phyloP scores from a whole-genome alignment of 1,140 invertebrate species.

The Drosophila parabipectinata region DNA sequence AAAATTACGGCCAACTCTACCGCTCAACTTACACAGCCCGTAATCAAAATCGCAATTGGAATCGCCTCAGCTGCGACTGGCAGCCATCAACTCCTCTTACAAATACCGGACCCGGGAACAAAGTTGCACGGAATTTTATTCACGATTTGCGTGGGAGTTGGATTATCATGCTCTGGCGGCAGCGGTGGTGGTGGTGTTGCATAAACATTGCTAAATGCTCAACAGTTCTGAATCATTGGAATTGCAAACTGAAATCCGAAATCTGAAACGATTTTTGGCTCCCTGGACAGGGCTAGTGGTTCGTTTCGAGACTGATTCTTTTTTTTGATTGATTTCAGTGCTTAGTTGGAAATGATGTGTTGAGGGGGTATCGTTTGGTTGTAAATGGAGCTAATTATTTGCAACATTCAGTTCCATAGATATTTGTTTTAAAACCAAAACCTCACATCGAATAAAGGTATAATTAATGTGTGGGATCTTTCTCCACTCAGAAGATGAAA shows the following conservation, averaged over 20 bases:
- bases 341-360: slow-evolving; percentile 23
- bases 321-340: slow-evolving; percentile 21
- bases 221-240: slow-evolving; percentile 8
- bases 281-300: neutral
- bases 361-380: neutral
- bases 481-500: slow-evolving; percentile 13
- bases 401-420: slow-evolving; percentile 17
- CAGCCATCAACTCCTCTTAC: slow-evolving; percentile 15
- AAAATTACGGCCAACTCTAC: slow-evolving; percentile 62
- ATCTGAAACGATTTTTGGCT: slow-evolving; percentile 36
- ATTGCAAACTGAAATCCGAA: slow-evolving; percentile 25
- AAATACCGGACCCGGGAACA: slow-evolving; percentile 24
- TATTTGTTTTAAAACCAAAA: slow-evolving; percentile 3
- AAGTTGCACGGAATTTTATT: slow-evolving; percentile 35
- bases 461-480: neutral
- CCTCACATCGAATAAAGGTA: neutral
- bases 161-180: neutral
- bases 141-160: slow-evolving; percentile 5
- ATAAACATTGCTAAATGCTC: slow-evolving; percentile 36
- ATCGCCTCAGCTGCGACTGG: slow-evolving; percentile 38
- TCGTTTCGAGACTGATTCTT: slow-evolving; percentile 30
- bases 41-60: slow-evolving; percentile 60
- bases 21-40: slow-evolving; percentile 57
- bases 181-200: slow-evolving; percentile 7
- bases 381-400: slow-evolving; percentile 53